phyloP scores from a whole-genome alignment of 2,113 vertebrate species.

The Urocolius indicus region DNA sequence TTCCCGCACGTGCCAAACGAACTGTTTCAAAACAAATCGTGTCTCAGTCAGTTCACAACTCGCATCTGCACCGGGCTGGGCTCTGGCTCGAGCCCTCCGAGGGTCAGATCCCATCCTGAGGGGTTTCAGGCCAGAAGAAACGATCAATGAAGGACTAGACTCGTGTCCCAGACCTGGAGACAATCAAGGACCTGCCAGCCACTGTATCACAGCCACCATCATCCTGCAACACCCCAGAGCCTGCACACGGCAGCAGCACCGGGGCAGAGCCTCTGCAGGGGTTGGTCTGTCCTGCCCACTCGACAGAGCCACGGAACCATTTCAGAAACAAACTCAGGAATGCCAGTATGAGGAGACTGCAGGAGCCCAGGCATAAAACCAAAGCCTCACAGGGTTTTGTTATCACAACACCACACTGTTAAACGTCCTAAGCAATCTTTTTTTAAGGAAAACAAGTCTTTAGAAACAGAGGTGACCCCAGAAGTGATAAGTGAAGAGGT shows the following conservation, averaged over 20 bases:
- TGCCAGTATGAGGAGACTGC: not conserved
- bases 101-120: not conserved
- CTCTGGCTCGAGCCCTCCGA: fast-evolving
- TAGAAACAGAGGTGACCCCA: conserved; percentile 80
- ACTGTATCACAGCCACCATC: not conserved
- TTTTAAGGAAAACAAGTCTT: conserved; percentile 78
- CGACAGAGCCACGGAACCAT: not conserved
- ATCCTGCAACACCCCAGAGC: fast-evolving
- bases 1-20: not conserved
- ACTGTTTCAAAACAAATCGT: conserved; percentile 15
- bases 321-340: not conserved
- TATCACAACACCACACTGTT: conserved; percentile 53
- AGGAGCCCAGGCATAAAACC: conserved; percentile 35
- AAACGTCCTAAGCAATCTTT: conserved; percentile 74
- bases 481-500: conserved; percentile 76
- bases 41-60: not conserved
- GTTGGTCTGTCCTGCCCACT: not conserved
- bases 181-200: fast-evolving
- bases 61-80: not conserved
- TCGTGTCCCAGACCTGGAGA: not conserved
- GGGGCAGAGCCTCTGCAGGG: not conserved
- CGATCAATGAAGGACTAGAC: not conserved
- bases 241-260: fast-evolving
- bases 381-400: conserved; percentile 27
- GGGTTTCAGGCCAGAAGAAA: not conserved